Evolutionary conservation across 2,797 vertebrate species (phyloP).

Genomic region (Nasua narica): DNA sequence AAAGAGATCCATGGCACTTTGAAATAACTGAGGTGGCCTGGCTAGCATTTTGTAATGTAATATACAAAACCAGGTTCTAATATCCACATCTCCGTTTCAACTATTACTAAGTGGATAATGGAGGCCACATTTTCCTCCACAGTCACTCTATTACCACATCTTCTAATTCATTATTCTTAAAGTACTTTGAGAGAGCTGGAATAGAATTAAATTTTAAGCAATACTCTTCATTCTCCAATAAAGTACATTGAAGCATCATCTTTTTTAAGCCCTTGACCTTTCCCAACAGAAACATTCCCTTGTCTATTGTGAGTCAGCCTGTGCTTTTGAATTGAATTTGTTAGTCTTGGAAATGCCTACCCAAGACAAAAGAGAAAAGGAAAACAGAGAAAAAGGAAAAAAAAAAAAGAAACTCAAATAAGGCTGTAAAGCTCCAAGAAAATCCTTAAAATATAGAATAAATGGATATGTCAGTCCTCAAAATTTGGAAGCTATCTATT

Average conservation of each 20-base stretch:
- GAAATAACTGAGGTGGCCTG: slow-evolving; percentile 26
- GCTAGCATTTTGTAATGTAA: slow-evolving; percentile 26
- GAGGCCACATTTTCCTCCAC: slow-evolving; percentile 37
- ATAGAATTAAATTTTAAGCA: slow-evolving; percentile 52
- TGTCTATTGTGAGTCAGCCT: slow-evolving; percentile 39
- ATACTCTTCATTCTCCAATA: background rate
- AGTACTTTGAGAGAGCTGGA: slow-evolving; percentile 26
- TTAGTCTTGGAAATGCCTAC: slow-evolving; percentile 42
- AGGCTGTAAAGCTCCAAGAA: background rate
- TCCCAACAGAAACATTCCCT: background rate
- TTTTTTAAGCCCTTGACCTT: slow-evolving; percentile 35
- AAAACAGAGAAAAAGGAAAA: too few relatives aligned
- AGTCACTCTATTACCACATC: slow-evolving; percentile 7
- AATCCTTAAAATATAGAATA: background rate
- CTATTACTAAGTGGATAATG: slow-evolving; percentile 35
- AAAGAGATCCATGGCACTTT: slow-evolving; percentile 23
- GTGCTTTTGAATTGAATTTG: background rate
- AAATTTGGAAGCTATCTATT: background rate
- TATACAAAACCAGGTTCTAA: slow-evolving; percentile 45
- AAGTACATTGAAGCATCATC: slow-evolving; percentile 20
- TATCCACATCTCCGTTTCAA: slow-evolving; percentile 27
- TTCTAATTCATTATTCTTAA: slow-evolving; percentile 52
- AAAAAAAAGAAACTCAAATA: background rate
- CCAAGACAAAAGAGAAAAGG: background rate
- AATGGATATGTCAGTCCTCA: background rate